Evolutionary conservation across 1,140 invertebrate species (phyloP).

Genomic region (Leptinotarsa texana): DNA sequence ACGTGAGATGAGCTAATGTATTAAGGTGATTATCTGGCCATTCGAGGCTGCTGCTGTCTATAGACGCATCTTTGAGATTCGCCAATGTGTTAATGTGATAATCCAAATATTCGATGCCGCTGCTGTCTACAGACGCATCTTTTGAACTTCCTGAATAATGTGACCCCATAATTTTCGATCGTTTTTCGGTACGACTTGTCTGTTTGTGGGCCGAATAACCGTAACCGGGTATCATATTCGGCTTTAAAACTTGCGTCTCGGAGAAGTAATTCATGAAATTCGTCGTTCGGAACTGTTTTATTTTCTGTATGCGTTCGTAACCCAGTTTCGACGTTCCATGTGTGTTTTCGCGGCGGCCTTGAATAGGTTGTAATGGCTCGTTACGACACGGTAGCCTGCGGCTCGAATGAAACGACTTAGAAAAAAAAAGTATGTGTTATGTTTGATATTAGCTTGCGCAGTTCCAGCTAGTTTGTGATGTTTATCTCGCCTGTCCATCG

Average conservation of each 20-base stretch:
- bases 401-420: not conserved
- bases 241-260: not conserved
- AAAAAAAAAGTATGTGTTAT: not conserved
- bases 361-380: not conserved
- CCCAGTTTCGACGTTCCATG: constrained; percentile 12
- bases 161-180: no score
- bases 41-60: no score
- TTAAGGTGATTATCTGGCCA: no score
- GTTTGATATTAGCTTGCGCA: not conserved
- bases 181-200: no score
- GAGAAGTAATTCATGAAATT: not conserved
- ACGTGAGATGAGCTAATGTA: no score
- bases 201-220: no score
- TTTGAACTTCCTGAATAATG: no score
- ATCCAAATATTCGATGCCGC: no score
- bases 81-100: no score
- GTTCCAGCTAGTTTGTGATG: not conserved
- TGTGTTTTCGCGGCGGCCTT: constrained; percentile 7
- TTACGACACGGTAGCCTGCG: not conserved
- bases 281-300: not conserved
- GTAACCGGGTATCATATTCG: no score
- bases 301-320: constrained; percentile 4
- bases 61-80: no score
- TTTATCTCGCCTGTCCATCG: not conserved
- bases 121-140: no score